A percentile compares a stretch with the other conserved stretches of the same genome.
Conservation (phyloP, 2,797 vertebrate genomes). For the Microhierax caerulescens region DNA sequence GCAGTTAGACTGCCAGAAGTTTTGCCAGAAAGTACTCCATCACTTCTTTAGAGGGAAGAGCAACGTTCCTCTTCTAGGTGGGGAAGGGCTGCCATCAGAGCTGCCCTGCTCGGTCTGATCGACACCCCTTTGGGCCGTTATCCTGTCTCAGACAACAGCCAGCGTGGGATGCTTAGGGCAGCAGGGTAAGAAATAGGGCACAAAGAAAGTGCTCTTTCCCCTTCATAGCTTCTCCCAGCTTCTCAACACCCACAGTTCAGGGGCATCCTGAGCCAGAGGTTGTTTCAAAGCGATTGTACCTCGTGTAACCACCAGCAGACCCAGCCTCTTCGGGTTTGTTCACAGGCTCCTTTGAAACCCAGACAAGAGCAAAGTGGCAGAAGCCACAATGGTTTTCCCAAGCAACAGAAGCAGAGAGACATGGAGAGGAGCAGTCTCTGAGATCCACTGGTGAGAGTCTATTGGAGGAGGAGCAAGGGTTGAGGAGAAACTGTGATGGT, state of each 20-base stretch:
- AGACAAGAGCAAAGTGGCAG: not conserved
- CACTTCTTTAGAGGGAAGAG: not conserved
- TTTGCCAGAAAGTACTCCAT: not conserved
- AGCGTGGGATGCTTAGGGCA: not conserved
- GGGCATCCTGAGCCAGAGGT: not conserved
- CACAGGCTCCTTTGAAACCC: not conserved
- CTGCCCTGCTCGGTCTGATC: not conserved
- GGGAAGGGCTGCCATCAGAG: not conserved
- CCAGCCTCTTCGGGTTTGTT: not conserved
- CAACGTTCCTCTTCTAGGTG: not conserved
- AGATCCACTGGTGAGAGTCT: not conserved
- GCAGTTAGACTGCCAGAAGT: not conserved
- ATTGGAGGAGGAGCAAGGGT: not conserved
- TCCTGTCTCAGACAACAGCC: not conserved
- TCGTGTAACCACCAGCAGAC: not conserved
- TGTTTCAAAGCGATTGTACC: not conserved
- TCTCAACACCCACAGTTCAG: not conserved
- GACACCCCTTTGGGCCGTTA: not conserved
- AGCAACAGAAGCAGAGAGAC: not conserved
- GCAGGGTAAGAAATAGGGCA: not conserved
- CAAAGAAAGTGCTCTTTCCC: not conserved
- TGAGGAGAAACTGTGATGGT: not conserved
- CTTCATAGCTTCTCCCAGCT: not conserved
- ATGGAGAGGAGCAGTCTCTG: not conserved
- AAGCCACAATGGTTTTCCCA: not conserved